Evolutionary conservation across 2,888 invertebrate species (phyloP), one percentile per base, ranked within the genome.

Genomic region (Alentia gelatinosa): DNA sequence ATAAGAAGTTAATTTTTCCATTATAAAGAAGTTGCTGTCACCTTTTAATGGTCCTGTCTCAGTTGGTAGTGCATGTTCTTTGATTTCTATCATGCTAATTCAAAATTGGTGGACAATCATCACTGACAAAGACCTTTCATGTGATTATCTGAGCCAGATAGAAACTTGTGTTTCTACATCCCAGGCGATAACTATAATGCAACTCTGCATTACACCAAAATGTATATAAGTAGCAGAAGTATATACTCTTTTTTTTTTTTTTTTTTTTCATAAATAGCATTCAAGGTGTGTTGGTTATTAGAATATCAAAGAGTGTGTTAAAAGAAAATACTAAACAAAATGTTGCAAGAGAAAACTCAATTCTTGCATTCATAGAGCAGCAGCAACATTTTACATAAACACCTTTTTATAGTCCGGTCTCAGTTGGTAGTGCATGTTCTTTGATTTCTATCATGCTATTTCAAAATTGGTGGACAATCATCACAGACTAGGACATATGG

Each of bases 401-500:
- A 47, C 47, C 9, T 47, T 47, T 47, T 47, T 47, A 12, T 47
- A 12, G 68, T 68, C n/a, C 74, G 74, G 91, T 91, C 92, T 93
- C 93, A 93, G 93, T 90, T 93, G 93, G 92, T 93, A 92, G 92
- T 93, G 93, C 93, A 93, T 93, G 93, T 91, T 33, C 50, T 84
- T 91, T 90, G 92, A 91, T 39, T 68, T 84, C 91, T 91, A 92
- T 68, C 84, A 56, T 23, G 92, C 90, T 91, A 90, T 91, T 26
- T 88, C 50, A 63, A 63, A 26, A 37, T 90, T 88, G 92, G 91
- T 91, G 91, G 42, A 68, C 47, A 84, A 91, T 92, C 91, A 92
- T 93, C 92, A 92, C 89, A 84, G 92, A 90, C 74, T 91, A 68
- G 89, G n/a, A n/a, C n/a, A n/a, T n/a, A n/a, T n/a, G n/a, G n/a